Percentiles rank a stretch among this genome's conserved stretches.
Conservation (phyloP, 2,113 vertebrate species). For the Oncorhynchus kisutch region DNA sequence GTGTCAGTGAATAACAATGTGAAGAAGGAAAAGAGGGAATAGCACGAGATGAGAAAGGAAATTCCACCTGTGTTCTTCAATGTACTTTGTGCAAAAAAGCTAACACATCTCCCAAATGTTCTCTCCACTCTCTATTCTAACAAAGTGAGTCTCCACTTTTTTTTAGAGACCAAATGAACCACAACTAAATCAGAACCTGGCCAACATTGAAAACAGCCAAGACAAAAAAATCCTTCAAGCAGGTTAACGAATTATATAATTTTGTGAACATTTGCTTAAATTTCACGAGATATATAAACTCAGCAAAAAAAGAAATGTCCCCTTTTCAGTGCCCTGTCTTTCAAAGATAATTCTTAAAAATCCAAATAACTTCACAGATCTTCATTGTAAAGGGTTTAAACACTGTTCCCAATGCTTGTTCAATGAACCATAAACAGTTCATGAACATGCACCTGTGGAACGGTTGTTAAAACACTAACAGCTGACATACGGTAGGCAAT, state of each 20-base stretch:
- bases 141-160: no score
- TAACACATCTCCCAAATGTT: neutral
- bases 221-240: neutral
- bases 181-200: neutral
- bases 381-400: no score
- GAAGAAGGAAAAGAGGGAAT: neutral
- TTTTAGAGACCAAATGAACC: neutral
- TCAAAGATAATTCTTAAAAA: no score
- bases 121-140: neutral
- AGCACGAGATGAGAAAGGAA: no score
- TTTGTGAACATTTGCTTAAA: neutral
- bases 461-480: no score
- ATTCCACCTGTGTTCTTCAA: neutral
- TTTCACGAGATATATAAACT: neutral
- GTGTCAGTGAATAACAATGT: neutral
- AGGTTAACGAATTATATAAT: neutral
- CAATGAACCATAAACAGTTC: no score
- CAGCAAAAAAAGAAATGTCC: no score
- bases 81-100: neutral
- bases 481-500: no score
- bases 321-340: no score
- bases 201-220: neutral
- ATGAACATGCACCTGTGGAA: no score
- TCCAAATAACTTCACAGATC: no score
- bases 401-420: no score